Percentiles rank a stretch among this genome's conserved stretches.
These are phyloP conservation scores for Pristionchus exspectatus DNA, from an alignment of 2,888 invertebrate genomes.

Conservation along the genomic window DNA sequence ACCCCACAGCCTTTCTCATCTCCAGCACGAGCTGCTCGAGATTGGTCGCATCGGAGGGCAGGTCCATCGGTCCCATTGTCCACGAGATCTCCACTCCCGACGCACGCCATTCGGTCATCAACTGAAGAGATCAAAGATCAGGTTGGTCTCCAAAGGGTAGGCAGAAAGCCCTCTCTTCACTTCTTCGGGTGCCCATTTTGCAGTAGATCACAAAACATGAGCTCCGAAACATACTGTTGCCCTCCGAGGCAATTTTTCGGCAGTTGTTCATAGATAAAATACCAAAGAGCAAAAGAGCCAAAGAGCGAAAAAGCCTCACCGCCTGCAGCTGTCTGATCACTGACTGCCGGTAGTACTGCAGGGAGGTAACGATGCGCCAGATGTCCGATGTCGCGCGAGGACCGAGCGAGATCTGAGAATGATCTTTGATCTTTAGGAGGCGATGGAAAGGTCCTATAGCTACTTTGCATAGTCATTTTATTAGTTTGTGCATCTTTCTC, in stretches of 20 bases:
- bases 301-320: not conserved
- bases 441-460: too few species aligned
- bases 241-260: too few species aligned
- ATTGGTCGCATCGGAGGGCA: conserved; percentile 59
- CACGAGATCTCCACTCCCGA: conserved; percentile 62
- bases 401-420: conserved; percentile 47
- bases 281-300: not conserved
- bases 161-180: too few species aligned
- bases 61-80: conserved; percentile 57
- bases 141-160: too few species aligned
- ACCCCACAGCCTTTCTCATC: conserved; percentile 14
- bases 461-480: too few species aligned
- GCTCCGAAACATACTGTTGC: too few species aligned
- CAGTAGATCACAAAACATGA: too few species aligned
- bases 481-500: not conserved
- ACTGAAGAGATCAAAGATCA: conserved; percentile 7
- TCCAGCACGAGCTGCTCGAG: conserved; percentile 59
- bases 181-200: too few species aligned
- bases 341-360: not conserved
- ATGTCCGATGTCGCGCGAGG: conserved; percentile 33
- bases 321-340: conserved; percentile 7
- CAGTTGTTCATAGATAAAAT: not conserved
- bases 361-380: conserved; percentile 39
- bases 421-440: not conserved
- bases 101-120: conserved; percentile 40